Evolutionary conservation across 2,113 vertebrate species (phyloP).

Genomic region (Carassius auratus): DNA sequence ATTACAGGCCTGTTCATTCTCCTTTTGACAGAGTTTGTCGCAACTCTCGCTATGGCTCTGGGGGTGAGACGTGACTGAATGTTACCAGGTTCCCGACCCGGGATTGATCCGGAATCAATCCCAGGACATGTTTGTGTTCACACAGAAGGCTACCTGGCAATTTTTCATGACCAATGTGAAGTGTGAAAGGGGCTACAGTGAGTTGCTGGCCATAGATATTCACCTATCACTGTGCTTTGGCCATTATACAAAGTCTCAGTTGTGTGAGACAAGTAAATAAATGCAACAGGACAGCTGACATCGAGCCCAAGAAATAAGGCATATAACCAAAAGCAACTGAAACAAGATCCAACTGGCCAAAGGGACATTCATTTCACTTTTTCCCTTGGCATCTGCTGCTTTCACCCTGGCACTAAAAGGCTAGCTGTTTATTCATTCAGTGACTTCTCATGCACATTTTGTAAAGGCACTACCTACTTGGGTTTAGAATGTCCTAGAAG

Average conservation of each 20-base stretch:
- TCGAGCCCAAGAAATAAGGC: not conserved
- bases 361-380: not conserved
- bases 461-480: not conserved
- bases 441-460: not conserved
- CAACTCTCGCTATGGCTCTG: too few species aligned
- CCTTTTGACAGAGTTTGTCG: not conserved
- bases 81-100: too few species aligned
- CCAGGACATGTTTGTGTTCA: too few species aligned
- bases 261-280: not conserved
- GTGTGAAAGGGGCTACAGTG: not conserved
- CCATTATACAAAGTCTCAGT: not conserved
- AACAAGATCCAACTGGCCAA: not conserved
- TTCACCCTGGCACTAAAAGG: not conserved
- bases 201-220: not conserved
- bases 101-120: too few species aligned
- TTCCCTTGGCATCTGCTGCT: not conserved
- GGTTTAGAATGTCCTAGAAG: not conserved
- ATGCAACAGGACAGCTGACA: not conserved
- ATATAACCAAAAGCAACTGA: not conserved
- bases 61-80: too few species aligned
- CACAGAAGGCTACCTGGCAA: too few species aligned
- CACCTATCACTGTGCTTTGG: not conserved
- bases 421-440: not conserved
- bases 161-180: too few species aligned
- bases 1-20: not conserved